Conservation (phyloP, 2,797 vertebrate genomes). For the Melanotaenia trifasciata region DNA sequence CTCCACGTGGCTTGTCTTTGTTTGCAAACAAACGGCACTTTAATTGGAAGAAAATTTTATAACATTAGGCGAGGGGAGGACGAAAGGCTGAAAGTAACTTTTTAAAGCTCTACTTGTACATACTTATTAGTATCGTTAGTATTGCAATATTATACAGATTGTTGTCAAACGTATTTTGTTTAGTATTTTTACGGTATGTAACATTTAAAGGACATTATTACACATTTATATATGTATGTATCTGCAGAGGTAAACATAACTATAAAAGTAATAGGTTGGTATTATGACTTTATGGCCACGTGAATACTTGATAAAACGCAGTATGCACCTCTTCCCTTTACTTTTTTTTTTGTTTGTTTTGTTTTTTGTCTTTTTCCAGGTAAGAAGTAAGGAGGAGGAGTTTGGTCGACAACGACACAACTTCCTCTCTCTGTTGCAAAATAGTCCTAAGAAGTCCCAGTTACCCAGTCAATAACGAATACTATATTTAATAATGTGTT, state of each 20-base stretch:
- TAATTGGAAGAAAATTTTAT: constrained; percentile 31
- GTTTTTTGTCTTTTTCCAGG: not conserved
- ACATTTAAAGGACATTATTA: not conserved
- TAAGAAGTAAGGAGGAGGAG: constrained; percentile 47
- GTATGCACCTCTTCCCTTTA: not conserved
- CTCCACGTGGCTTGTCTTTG: constrained; percentile 85
- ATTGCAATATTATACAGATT: not conserved
- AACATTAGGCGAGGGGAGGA: constrained; percentile 9
- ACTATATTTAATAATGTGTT: not conserved
- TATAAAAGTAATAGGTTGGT: not conserved
- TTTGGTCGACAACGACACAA: constrained; percentile 58
- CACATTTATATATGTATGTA: not conserved
- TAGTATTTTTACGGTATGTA: not conserved
- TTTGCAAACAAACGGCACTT: constrained; percentile 85
- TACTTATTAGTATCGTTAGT: not conserved
- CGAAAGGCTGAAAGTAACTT: not conserved
- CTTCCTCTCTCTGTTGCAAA: constrained; percentile 54
- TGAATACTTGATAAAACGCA: constrained; percentile 37
- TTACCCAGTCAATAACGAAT: not conserved
- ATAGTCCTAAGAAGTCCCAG: constrained; percentile 46
- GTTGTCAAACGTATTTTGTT: accelerated
- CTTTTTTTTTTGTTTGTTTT: not conserved
- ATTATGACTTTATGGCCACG: constrained; percentile 21
- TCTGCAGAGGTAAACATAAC: not conserved
- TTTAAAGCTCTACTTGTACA: not conserved